Evolutionary conservation across 2,797 vertebrate genomes (phyloP).

Genomic region (Etheostoma perlongum): DNA sequence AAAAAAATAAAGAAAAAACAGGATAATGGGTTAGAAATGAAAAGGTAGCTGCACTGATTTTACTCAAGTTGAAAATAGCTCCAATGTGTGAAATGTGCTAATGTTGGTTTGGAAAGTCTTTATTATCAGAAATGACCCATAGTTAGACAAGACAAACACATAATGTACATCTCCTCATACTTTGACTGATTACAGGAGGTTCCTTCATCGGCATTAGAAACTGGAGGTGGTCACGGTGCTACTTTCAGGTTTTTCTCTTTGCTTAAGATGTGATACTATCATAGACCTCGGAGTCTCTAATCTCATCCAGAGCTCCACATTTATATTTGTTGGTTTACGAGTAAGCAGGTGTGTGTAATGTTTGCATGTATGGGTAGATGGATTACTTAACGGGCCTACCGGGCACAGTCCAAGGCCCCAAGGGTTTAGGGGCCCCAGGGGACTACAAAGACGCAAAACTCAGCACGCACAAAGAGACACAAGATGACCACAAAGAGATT

Average conservation of each 20-base stretch:
- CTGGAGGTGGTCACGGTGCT: not conserved
- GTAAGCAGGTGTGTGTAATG: not conserved
- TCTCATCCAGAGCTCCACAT: not conserved
- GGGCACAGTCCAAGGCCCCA: too few species aligned
- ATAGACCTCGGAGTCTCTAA: not conserved
- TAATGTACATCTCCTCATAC: not conserved
- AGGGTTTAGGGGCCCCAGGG: too few species aligned
- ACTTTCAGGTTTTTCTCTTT: not conserved
- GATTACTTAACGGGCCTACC: not conserved
- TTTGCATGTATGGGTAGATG: not conserved
- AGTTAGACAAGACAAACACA: too few species aligned
- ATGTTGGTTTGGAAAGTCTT: not conserved
- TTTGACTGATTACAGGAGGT: conserved; percentile 5
- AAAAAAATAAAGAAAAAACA: conserved; percentile 16
- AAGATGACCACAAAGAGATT: not conserved
- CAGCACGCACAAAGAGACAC: not conserved
- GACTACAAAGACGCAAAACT: too few species aligned
- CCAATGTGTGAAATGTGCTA: conserved; percentile 15
- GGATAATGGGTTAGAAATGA: conserved; percentile 25
- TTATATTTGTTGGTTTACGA: conserved; percentile 13
- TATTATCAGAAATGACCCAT: too few species aligned
- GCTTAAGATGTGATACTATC: not conserved
- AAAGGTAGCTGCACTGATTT: conserved; percentile 37
- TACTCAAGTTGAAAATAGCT: conserved; percentile 30
- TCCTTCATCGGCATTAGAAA: not conserved